Evolutionary conservation across 2,113 vertebrate genomes (phyloP), one percentile per base, ranked within the genome.

Genomic region (Tetrax tetrax): DNA sequence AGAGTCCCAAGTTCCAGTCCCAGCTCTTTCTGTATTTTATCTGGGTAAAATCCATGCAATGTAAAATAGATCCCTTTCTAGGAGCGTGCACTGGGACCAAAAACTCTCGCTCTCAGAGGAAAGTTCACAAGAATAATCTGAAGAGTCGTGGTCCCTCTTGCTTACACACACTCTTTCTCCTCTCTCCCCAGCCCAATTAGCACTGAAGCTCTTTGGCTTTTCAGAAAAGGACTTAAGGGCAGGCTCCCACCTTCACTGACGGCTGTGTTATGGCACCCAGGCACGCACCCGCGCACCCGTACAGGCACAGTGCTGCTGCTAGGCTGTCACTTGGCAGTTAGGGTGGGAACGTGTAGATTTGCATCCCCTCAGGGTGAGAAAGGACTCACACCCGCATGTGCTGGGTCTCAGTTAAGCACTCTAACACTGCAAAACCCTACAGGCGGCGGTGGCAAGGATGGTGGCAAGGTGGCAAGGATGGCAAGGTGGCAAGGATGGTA

Each of bases 271-370:
- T 0, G 3, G 50, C 35, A 50, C 53, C 16, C 37, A 33, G 38
- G 35, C 6, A 2, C 3, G 38, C n/a, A 31, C 9, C 13, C 10
- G 1, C 11, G 7, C 31, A 10, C 6, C 15, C 6, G 0, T 1
- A 10, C 1, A 17, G 37, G 4, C 54, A 31, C 12, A 0, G 1
- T 19, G 51, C 45, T 47, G 1, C 33, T 23, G 1, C 22, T 2
- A 15, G 56, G 38, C 65, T 65, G 20, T 50, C 0, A 1, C 47
- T 33, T 3, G 12, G 10, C 17, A 29, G 21, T 45, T 27, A 43
- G 48, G 24, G 41, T 14, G 17, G 28, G 51, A 41, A 41, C 7
- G 1, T 0, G 5, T 11, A 18, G 29, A 24, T 45, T 61, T 17
- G 24, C 59, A 35, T 15, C 28, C 47, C 8, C 53, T 43, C 7